phyloP scores from a whole-genome alignment of 2,888 invertebrate genomes.

The Cheilosia pagana region DNA sequence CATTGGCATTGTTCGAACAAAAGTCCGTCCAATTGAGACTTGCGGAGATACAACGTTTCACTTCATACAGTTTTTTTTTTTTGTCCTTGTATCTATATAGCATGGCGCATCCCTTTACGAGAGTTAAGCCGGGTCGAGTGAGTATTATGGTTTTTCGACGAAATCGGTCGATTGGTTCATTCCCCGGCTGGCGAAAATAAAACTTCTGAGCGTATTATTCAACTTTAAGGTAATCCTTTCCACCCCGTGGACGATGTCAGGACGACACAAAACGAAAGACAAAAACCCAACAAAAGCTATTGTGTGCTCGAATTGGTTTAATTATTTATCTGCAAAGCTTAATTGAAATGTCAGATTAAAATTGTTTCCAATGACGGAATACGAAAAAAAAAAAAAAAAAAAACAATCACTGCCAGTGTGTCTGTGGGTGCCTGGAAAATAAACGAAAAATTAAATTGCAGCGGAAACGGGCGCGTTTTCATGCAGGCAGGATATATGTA shows the following conservation, averaged over 20 bases:
- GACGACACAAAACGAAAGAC: slow-evolving; percentile 7
- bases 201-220: slow-evolving; percentile 49
- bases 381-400: background rate
- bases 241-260: slow-evolving; percentile 10
- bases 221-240: slow-evolving; percentile 58
- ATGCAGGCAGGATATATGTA: too few relatives aligned
- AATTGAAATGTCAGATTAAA: slow-evolving; percentile 69
- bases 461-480: too few relatives aligned
- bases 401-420: background rate
- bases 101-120: background rate
- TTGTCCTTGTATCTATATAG: background rate
- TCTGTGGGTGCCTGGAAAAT: too few relatives aligned
- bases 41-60: slow-evolving; percentile 38
- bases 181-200: slow-evolving; percentile 4
- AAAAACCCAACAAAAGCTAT: slow-evolving; percentile 20
- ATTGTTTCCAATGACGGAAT: slow-evolving; percentile 39
- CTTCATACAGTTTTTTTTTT: slow-evolving; percentile 18
- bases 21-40: slow-evolving; percentile 36
- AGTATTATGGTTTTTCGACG: slow-evolving; percentile 25
- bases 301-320: slow-evolving; percentile 58
- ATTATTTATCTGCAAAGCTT: slow-evolving; percentile 65
- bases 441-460: too few relatives aligned
- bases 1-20: slow-evolving; percentile 11
- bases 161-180: slow-evolving; percentile 32
- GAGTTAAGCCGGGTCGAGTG: slow-evolving; percentile 36